These are phyloP conservation scores for Drosophila fuyamai DNA, from an alignment of 1,140 invertebrate genomes.

Conservation along the genomic window DNA sequence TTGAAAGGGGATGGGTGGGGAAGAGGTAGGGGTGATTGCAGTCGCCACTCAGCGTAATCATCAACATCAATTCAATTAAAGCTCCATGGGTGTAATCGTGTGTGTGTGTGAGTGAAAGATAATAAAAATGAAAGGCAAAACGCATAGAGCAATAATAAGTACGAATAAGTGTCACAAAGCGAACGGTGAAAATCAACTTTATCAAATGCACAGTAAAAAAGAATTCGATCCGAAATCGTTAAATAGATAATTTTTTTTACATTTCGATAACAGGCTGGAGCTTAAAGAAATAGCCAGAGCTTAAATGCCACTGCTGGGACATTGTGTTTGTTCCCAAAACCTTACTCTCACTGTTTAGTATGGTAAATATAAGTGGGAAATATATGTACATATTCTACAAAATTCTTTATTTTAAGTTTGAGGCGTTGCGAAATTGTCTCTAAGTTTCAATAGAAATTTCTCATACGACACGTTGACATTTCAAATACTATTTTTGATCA, in stretches of 20 bases:
- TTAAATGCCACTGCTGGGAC: no score
- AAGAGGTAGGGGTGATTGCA: constrained; percentile 33
- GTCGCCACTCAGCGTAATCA: constrained; percentile 55
- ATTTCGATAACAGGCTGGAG: neutral
- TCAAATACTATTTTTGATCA: no score
- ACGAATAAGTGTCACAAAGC: constrained; percentile 48
- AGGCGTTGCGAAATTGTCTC: no score
- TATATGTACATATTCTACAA: no score
- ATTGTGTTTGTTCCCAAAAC: no score
- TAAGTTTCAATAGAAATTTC: no score
- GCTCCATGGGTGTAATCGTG: constrained; percentile 1
- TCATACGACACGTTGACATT: no score
- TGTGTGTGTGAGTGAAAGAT: constrained; percentile 34
- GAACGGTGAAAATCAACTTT: constrained; percentile 29
- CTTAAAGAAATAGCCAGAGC: no score
- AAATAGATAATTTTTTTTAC: neutral
- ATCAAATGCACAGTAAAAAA: constrained; percentile 9
- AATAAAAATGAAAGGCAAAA: constrained; percentile 50
- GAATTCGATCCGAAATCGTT: neutral
- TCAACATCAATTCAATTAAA: constrained; percentile 71
- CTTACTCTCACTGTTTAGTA: no score
- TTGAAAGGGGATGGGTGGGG: neutral
- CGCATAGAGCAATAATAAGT: constrained; percentile 44
- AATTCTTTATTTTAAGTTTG: no score
- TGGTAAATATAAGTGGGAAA: no score